Evolutionary conservation across 2,797 vertebrate genomes (phyloP).

Genomic region (Channa striata): DNA sequence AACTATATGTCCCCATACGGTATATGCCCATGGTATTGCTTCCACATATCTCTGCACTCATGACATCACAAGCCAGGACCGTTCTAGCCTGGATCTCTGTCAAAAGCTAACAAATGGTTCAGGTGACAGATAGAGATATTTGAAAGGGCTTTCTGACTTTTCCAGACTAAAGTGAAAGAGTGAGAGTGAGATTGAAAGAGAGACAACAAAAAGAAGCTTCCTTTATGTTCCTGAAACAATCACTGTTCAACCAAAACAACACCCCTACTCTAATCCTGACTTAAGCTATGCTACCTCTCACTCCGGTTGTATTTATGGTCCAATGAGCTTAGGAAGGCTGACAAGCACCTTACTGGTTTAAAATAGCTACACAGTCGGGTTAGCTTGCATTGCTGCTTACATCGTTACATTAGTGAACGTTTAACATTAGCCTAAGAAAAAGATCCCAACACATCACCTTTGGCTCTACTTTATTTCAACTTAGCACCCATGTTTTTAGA

Average conservation of each 20-base stretch:
- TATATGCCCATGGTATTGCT: conserved; percentile 35
- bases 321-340: conserved; percentile 56
- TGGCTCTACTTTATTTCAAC: conserved; percentile 11
- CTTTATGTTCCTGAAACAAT: conserved; percentile 56
- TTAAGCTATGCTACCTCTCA: conserved; percentile 46
- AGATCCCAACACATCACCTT: conserved; percentile 3
- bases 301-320: conserved; percentile 62
- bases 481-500: background rate
- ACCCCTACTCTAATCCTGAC: conserved; percentile 46
- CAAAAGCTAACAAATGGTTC: conserved; percentile 50
- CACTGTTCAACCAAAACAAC: conserved; percentile 60
- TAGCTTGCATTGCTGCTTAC: conserved; percentile 42
- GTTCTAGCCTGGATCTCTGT: conserved; percentile 60
- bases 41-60: conserved; percentile 30
- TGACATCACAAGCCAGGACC: conserved; percentile 46
- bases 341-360: conserved; percentile 75
- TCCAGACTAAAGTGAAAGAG: conserved; percentile 71
- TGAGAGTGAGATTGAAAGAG: conserved; percentile 32
- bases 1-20: conserved; percentile 24
- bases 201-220: conserved; percentile 45
- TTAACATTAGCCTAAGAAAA: conserved; percentile 40
- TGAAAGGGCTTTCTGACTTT: conserved; percentile 63
- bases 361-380: conserved; percentile 76
- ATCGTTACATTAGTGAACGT: conserved; percentile 28
- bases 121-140: conserved; percentile 53